phyloP scores from a whole-genome alignment of 2,113 vertebrate species.

The Prietella phreatophila region DNA sequence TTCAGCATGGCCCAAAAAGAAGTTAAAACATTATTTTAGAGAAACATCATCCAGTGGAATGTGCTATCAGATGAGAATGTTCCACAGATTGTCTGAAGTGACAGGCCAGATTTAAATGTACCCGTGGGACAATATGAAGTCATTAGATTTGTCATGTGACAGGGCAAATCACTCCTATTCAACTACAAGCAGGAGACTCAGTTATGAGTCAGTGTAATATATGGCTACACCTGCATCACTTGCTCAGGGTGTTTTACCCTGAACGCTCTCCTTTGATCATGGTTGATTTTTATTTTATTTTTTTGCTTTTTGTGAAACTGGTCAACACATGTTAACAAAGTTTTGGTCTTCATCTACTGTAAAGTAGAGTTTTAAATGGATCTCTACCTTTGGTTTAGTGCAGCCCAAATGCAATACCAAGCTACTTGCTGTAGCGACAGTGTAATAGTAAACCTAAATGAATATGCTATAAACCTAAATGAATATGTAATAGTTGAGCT shows the following conservation, averaged over 20 bases:
- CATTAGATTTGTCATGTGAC: slow-evolving; percentile 23
- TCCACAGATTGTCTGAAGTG: neutral
- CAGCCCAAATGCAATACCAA: neutral
- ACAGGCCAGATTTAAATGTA: slow-evolving; percentile 2
- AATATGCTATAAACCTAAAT: neutral
- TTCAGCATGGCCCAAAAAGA: neutral
- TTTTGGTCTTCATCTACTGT: neutral
- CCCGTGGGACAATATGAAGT: slow-evolving; percentile 1
- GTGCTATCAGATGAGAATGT: neutral
- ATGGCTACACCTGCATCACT: neutral
- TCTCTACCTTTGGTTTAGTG: neutral
- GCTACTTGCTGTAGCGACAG: neutral
- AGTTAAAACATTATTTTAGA: neutral
- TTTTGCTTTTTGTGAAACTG: neutral
- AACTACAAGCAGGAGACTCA: too few species aligned
- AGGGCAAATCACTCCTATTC: neutral
- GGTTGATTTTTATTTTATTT: neutral
- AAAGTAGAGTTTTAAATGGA: neutral
- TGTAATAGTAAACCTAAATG: neutral
- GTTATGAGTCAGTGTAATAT: neutral
- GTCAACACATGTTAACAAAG: neutral
- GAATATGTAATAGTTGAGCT: neutral
- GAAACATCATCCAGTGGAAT: too few species aligned
- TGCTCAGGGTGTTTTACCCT: neutral
- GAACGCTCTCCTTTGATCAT: neutral